Evolutionary conservation across 2,797 vertebrate genomes (phyloP), one percentile per base, ranked within the genome.

Genomic region (Apogon talboti): DNA sequence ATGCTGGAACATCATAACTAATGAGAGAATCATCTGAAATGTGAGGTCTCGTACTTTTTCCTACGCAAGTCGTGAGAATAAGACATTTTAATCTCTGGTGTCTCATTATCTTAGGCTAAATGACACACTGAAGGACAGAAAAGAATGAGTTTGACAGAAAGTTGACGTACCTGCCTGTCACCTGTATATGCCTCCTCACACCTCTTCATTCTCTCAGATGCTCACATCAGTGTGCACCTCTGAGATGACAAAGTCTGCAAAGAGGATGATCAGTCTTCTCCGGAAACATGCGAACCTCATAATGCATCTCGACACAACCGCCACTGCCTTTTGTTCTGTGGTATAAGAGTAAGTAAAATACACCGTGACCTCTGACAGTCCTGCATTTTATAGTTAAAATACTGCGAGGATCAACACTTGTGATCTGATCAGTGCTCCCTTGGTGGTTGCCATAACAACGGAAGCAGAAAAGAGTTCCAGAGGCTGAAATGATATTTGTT

Each of bases 371-470:
- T 71, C 48, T 51, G 33, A 73, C 57, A 60, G 35, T 14, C 8
- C 24, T 7, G n/a, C 30, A 46, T 79, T 74, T 77, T 52, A 68
- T 35, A 52, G 53, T 53, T 8, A 13, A 74, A 74, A 49, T 41
- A 40, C 43, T 28, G 54, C 41, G 1, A 54, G 15, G 62, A 74
- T 47, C 55, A 46, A 54, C 61, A 78, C 51, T 48, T 79, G 55
- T 51, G 54, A 78, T 69, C 51, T 14, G 19, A 76, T 42, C 41
- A 2, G 15, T 19, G 35, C 37, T 46, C 38, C 30, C 42, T 67
- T 63, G 42, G 49, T 53, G 38, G 61, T 84, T 74, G 74, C 71
- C 53, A 57, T 76, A 66, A 74, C 73, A 63, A 74, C 66, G 6
- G 52, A 35, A 66, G 66, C 55, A 19, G 37, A 19, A 42, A 41